phyloP scores from a whole-genome alignment of 2,888 invertebrate species.

The Ectemnius continuus region DNA sequence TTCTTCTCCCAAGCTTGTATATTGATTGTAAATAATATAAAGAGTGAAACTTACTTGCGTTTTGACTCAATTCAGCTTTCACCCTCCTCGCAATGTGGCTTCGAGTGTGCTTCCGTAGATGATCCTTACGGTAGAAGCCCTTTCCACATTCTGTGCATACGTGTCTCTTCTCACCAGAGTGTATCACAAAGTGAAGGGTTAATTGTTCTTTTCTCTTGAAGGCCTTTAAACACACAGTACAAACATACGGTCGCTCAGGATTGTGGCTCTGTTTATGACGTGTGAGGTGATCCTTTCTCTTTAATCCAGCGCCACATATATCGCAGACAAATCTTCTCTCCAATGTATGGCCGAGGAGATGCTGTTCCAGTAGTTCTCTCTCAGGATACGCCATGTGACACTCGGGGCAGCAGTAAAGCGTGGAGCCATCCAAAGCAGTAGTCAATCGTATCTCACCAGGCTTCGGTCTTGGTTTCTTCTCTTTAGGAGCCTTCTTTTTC shows the following conservation, averaged over 20 bases:
- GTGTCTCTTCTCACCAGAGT: conserved; percentile 93
- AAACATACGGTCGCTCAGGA: conserved; percentile 92
- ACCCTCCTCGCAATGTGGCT: conserved; percentile 91
- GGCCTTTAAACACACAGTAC: conserved; percentile 91
- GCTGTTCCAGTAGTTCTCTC: conserved; percentile 89
- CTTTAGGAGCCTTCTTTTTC: conserved; percentile 87
- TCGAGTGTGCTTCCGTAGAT: conserved; percentile 90
- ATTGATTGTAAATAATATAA: neutral
- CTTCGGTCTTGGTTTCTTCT: conserved; percentile 90
- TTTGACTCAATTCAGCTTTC: conserved; percentile 90
- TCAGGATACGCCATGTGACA: conserved; percentile 95
- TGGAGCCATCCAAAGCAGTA: conserved; percentile 90
- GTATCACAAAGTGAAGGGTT: conserved; percentile 92
- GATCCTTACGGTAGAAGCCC: conserved; percentile 93
- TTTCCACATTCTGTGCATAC: conserved; percentile 93
- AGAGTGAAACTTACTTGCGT: conserved; percentile 76
- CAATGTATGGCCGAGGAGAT: conserved; percentile 91
- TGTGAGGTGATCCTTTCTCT: conserved; percentile 91
- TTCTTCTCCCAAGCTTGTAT: too few relatives aligned
- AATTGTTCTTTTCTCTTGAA: conserved; percentile 94
- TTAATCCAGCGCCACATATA: conserved; percentile 92
- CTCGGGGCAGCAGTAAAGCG: conserved; percentile 91
- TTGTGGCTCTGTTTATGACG: conserved; percentile 93
- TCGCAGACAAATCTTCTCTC: conserved; percentile 92
- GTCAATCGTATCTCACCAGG: conserved; percentile 91